A percentile compares a stretch with the other conserved stretches of the same genome.
These are phyloP conservation scores for Pygoscelis antarcticus DNA, from an alignment of 2,113 vertebrate genomes.

Conservation along the genomic window DNA sequence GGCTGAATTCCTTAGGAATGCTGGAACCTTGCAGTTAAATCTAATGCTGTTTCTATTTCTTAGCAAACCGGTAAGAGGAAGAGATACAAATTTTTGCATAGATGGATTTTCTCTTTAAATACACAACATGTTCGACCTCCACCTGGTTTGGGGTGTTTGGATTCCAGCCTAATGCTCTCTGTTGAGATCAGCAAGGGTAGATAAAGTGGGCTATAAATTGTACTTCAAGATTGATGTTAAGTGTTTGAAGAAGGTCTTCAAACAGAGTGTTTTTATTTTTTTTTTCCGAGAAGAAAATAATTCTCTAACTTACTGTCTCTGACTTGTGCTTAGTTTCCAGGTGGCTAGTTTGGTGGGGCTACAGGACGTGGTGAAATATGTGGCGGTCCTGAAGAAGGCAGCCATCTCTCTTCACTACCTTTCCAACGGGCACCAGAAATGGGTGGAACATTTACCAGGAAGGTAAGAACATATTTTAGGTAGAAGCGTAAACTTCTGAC, in stretches of 20 bases:
- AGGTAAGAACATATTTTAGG: constrained; percentile 70
- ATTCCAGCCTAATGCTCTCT: not conserved
- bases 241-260: not conserved
- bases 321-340: constrained; percentile 83
- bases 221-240: not conserved
- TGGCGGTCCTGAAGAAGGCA: constrained; percentile 87
- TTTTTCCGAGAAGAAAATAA: not conserved
- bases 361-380: constrained; percentile 81
- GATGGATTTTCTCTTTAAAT: not conserved
- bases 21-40: not conserved
- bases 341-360: constrained; percentile 83
- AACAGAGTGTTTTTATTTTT: fast-evolving
- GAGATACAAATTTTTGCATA: fast-evolving
- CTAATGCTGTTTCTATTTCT: not conserved
- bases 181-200: not conserved
- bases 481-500: not conserved
- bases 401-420: constrained; percentile 88
- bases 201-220: not conserved
- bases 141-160: not conserved
- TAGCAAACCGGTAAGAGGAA: not conserved
- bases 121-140: fast-evolving
- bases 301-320: not conserved
- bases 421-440: constrained; percentile 92
- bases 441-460: constrained; percentile 90
- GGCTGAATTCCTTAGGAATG: no score